phyloP scores from a whole-genome alignment of 2,888 invertebrate genomes.

The Rhodophaea formosa region DNA sequence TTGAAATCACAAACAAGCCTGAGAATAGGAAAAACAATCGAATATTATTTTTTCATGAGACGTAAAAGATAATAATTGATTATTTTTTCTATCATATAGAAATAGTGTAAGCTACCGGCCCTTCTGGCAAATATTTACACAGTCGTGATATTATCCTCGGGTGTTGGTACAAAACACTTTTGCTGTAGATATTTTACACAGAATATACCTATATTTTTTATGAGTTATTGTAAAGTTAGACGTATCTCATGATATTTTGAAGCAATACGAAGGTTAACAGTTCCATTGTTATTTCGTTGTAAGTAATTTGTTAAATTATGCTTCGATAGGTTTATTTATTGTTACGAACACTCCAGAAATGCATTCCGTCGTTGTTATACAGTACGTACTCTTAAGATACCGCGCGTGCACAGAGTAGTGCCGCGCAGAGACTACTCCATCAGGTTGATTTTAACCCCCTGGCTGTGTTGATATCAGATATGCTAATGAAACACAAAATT shows the following conservation, averaged over 20 bases:
- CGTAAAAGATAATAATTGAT: background rate
- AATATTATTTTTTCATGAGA: too few species aligned
- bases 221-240: background rate
- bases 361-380: conserved; percentile 10
- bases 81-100: background rate
- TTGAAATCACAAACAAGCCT: too few species aligned
- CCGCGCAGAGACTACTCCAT: background rate
- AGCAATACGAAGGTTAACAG: background rate
- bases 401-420: conserved; percentile 9
- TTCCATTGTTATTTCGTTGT: conserved; percentile 17
- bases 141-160: background rate
- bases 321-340: conserved; percentile 5
- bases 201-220: background rate
- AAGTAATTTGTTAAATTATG: conserved; percentile 18
- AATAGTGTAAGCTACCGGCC: background rate
- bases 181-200: background rate
- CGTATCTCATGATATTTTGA: background rate
- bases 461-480: too few species aligned
- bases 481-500: too few species aligned
- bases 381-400: background rate
- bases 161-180: conserved; percentile 1
- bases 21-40: too few species aligned
- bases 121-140: background rate
- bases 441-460: too few species aligned
- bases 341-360: conserved; percentile 3